Evolutionary conservation across 2,113 vertebrate genomes (phyloP).

Genomic region (Coryphaenoides rupestris): DNA sequence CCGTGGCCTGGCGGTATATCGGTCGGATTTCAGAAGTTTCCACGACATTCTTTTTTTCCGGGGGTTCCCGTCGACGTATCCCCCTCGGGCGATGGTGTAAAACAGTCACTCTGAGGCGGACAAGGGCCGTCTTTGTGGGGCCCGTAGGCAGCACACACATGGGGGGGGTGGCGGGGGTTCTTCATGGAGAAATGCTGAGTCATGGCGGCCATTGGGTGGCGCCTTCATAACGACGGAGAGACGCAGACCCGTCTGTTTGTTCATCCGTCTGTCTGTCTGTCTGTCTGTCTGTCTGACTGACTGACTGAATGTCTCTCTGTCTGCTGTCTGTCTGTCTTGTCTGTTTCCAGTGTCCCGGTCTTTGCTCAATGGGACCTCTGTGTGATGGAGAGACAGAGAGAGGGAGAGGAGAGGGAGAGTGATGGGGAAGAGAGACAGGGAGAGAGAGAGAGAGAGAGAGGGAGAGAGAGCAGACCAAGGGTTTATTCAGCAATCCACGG

Average conservation of each 20-base stretch:
- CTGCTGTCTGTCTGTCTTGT: slow-evolving; percentile 2
- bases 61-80: neutral
- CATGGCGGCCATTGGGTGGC: slow-evolving; percentile 40
- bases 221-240: too few species aligned
- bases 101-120: slow-evolving; percentile 54
- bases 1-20: too few species aligned
- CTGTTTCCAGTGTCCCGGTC: slow-evolving; percentile 20
- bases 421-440: slow-evolving; percentile 26
- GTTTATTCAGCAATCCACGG: slow-evolving; percentile 54
- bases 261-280: slow-evolving; percentile 29
- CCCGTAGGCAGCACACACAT: too few species aligned
- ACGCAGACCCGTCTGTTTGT: slow-evolving; percentile 31
- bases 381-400: slow-evolving; percentile 18
- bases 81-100: neutral
- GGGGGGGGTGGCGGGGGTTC: too few species aligned
- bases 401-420: neutral
- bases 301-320: neutral
- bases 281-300: slow-evolving; percentile 29
- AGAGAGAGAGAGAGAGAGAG: slow-evolving; percentile 17
- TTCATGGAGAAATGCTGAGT: slow-evolving; percentile 65
- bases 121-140: slow-evolving; percentile 69
- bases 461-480: slow-evolving; percentile 21
- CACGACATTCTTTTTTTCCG: slow-evolving; percentile 2
- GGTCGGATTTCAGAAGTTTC: slow-evolving; percentile 16
- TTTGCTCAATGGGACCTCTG: slow-evolving; percentile 54